Evolutionary conservation across 2,113 vertebrate species (phyloP).

Genomic region (Eonycteris spelaea): DNA sequence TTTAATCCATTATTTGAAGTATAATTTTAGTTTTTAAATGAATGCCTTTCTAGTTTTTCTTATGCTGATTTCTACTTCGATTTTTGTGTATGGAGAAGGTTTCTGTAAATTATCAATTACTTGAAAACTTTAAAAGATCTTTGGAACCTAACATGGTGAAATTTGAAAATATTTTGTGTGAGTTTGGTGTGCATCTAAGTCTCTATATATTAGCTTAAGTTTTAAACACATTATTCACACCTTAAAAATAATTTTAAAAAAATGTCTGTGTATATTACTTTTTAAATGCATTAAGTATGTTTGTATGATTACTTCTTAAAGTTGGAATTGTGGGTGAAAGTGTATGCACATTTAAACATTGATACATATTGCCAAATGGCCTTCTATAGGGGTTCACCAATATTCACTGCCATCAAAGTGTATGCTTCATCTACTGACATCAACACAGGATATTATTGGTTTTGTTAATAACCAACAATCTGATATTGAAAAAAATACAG

Average conservation of each 20-base stretch:
- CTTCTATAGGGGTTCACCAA: neutral
- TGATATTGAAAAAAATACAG: neutral
- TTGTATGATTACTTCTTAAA: neutral
- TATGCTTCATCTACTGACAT: neutral
- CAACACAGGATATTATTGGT: neutral
- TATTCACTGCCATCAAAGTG: neutral
- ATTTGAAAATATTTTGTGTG: neutral
- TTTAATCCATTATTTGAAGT: neutral
- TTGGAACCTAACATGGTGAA: neutral
- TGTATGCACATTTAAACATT: neutral
- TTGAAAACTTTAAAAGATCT: neutral
- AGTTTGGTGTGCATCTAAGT: neutral
- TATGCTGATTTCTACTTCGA: neutral
- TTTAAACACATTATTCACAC: neutral
- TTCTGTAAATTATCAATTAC: neutral
- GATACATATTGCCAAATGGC: neutral
- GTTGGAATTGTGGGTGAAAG: neutral
- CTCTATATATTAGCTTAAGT: neutral
- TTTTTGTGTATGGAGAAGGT: neutral
- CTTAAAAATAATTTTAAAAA: neutral
- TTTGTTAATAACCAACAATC: neutral
- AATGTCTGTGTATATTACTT: neutral
- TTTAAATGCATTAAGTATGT: neutral
- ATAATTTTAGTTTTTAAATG: neutral
- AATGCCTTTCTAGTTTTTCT: neutral